phyloP scores from a whole-genome alignment of 1,140 invertebrate genomes.

The Vanessa atalanta region DNA sequence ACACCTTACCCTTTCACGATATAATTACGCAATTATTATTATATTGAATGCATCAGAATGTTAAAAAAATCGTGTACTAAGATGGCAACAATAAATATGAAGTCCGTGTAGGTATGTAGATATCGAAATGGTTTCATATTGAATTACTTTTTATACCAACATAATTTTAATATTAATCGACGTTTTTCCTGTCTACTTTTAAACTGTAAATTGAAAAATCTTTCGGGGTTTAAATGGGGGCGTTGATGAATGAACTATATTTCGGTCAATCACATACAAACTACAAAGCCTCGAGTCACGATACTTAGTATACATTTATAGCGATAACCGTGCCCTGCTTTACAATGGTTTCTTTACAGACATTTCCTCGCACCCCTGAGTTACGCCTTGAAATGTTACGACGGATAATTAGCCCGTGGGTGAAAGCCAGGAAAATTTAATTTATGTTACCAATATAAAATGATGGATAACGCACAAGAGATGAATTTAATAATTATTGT shows the following conservation, averaged over 20 bases:
- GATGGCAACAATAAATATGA: too few species aligned
- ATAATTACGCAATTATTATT: too few species aligned
- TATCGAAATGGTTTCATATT: too few species aligned
- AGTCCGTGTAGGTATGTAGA: too few species aligned
- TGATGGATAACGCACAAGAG: background rate
- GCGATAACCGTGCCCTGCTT: constrained; percentile 23
- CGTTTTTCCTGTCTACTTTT: background rate
- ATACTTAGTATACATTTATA: constrained; percentile 16
- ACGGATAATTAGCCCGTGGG: constrained; percentile 37
- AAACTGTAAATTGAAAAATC: background rate
- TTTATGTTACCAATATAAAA: constrained; percentile 1
- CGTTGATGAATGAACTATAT: background rate
- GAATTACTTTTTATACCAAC: too few species aligned
- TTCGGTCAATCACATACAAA: background rate
- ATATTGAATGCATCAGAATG: too few species aligned
- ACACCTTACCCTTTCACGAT: too few species aligned
- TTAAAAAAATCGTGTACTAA: too few species aligned
- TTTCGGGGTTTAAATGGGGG: background rate
- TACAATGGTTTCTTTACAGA: constrained; percentile 32
- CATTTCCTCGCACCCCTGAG: constrained; percentile 26
- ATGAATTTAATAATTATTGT: background rate
- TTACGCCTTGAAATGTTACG: constrained; percentile 40
- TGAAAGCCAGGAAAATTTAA: constrained; percentile 12
- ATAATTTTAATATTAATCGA: too few species aligned
- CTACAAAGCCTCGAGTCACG: constrained; percentile 6